Evolutionary conservation across 2,888 invertebrate genomes (phyloP).

Genomic region (Laothoe populi): DNA sequence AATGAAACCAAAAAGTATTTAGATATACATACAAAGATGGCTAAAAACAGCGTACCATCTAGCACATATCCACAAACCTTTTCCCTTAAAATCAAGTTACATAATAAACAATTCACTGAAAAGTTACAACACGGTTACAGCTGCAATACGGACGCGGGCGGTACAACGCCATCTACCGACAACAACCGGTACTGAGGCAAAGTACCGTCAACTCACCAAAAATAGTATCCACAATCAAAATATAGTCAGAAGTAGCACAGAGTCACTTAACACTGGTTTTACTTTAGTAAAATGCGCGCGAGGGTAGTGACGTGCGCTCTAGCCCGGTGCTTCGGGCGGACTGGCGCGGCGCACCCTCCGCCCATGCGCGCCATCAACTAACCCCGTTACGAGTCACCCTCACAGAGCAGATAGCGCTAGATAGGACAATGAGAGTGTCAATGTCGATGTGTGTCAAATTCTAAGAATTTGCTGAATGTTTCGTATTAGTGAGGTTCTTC

Average conservation of each 20-base stretch:
- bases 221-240: conserved; percentile 10
- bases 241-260: conserved; percentile 28
- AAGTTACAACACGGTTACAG: conserved; percentile 61
- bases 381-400: conserved; percentile 50
- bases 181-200: background rate
- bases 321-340: conserved; percentile 57
- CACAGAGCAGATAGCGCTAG: conserved; percentile 48
- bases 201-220: conserved; percentile 42
- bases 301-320: conserved; percentile 44
- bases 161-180: conserved; percentile 65
- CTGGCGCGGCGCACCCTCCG: conserved; percentile 57
- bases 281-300: conserved; percentile 1
- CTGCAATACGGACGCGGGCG: conserved; percentile 71
- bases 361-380: conserved; percentile 64
- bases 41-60: background rate
- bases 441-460: background rate
- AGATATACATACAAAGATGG: background rate
- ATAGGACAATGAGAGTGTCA: conserved; percentile 37
- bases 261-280: conserved; percentile 8
- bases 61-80: conserved; percentile 6
- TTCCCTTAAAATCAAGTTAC: conserved; percentile 40
- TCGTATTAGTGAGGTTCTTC: too few relatives aligned
- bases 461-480: background rate
- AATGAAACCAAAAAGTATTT: background rate
- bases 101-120: conserved; percentile 50